These are phyloP conservation scores for Poeciliopsis infans DNA, from an alignment of 2,797 vertebrate species.

Conservation along the genomic window DNA sequence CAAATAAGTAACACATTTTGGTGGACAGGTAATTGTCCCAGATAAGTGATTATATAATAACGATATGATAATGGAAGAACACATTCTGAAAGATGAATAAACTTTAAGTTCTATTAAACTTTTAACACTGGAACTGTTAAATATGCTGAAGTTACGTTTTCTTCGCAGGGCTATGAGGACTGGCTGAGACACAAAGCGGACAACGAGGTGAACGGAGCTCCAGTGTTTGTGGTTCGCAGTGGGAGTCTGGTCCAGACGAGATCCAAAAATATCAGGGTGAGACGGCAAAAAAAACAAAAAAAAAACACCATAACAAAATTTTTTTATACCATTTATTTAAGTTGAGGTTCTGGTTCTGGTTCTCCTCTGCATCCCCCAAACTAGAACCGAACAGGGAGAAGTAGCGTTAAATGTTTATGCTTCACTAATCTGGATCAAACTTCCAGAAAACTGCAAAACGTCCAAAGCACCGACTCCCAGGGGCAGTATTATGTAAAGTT, in stretches of 20 bases:
- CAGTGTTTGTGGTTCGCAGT: conserved; percentile 96
- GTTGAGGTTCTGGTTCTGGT: not conserved
- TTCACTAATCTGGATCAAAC: no score
- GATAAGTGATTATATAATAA: no score
- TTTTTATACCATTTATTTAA: not conserved
- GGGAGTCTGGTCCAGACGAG: conserved; percentile 97
- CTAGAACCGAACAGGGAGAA: not conserved
- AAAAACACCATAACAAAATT: not conserved
- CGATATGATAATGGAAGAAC: no score
- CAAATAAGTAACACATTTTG: no score
- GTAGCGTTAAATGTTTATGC: not conserved
- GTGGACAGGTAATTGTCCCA: no score
- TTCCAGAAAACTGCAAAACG: no score
- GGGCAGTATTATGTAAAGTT: no score
- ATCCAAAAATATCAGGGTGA: conserved; percentile 97
- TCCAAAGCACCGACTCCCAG: no score
- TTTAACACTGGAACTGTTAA: no score
- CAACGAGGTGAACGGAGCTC: conserved; percentile 97
- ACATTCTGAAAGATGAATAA: no score
- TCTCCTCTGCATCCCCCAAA: no score
- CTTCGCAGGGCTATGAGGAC: conserved; percentile 92
- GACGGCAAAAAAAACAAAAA: conserved; percentile 33
- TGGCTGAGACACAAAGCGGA: conserved; percentile 98
- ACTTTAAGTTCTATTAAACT: no score
- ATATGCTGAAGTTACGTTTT: not conserved